Percentiles rank a stretch among this genome's conserved stretches.
Evolutionary conservation across 2,888 invertebrate genomes (phyloP).

Genomic region (Nephrocerus scutellatus): DNA sequence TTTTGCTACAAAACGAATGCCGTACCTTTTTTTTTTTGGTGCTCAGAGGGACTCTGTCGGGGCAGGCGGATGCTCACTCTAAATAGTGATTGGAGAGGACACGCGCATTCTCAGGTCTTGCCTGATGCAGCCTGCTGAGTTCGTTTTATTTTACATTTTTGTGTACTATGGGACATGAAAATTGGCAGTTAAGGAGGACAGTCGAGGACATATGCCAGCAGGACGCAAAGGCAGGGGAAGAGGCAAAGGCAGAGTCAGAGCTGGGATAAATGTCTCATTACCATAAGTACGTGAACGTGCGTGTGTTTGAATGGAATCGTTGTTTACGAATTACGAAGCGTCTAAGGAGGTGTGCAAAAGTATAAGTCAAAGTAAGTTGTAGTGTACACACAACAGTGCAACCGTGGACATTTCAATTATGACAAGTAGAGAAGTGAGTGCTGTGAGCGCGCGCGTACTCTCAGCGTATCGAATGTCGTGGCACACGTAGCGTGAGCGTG

Average conservation of each 20-base stretch:
- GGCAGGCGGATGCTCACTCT: conserved; percentile 8
- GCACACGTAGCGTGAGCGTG: conserved; percentile 27
- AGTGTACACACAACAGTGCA: conserved; percentile 10
- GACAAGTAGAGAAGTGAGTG: conserved; percentile 27
- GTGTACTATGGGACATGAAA: no score
- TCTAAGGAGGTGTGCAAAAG: not conserved
- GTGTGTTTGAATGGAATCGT: no score
- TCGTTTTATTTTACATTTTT: no score
- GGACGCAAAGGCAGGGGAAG: conserved; percentile 22
- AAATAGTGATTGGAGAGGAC: no score
- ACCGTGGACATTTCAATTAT: no score
- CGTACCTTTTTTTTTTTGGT: no score
- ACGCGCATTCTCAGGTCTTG: no score
- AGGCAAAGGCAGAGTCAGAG: no score
- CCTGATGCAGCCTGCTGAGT: no score
- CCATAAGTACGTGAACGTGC: conserved; percentile 14
- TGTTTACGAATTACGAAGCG: no score
- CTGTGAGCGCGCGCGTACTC: conserved; percentile 9
- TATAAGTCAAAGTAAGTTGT: not conserved
- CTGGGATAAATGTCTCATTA: conserved; percentile 28
- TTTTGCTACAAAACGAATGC: conserved; percentile 9
- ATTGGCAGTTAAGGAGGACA: conserved; percentile 28
- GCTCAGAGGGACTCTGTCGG: conserved; percentile 1
- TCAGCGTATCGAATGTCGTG: conserved; percentile 29
- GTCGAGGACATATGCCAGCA: conserved; percentile 26